phyloP scores from a whole-genome alignment of 2,888 invertebrate species.

The Lasioglossum marginatum region DNA sequence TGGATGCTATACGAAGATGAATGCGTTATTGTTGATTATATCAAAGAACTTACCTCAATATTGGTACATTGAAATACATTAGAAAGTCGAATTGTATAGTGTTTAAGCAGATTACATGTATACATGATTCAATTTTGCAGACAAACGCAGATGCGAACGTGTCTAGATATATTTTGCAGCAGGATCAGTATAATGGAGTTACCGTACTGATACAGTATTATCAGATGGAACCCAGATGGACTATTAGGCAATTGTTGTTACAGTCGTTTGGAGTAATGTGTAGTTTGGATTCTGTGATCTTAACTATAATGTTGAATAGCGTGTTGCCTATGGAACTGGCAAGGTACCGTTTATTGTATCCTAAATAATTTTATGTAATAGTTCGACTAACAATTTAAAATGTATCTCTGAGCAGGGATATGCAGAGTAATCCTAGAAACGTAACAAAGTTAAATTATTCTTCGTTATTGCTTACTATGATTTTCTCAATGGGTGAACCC shows the following conservation, averaged over 20 bases:
- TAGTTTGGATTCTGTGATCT: conserved; percentile 91
- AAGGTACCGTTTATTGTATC: conserved; percentile 85
- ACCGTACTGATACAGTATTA: conserved; percentile 96
- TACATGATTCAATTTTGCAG: conserved; percentile 85
- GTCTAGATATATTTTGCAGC: conserved; percentile 92
- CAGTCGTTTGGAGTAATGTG: conserved; percentile 96
- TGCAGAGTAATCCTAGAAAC: conserved; percentile 92
- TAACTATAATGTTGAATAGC: conserved; percentile 93
- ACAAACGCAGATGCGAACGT: conserved; percentile 96
- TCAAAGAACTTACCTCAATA: conserved; percentile 93
- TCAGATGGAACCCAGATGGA: conserved; percentile 97
- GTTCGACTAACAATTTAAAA: conserved; percentile 19
- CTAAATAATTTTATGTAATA: background rate
- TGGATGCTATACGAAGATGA: conserved; percentile 99
- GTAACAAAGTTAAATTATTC: conserved; percentile 93
- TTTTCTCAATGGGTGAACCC: conserved; percentile 95
- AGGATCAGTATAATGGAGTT: conserved; percentile 93
- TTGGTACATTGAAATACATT: conserved; percentile 86
- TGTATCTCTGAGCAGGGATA: conserved; percentile 86
- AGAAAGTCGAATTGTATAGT: background rate
- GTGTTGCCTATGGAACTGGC: conserved; percentile 96
- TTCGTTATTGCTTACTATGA: conserved; percentile 93
- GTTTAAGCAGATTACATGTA: background rate
- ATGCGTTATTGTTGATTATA: conserved; percentile 93
- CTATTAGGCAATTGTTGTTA: conserved; percentile 92